Base-by-base conservation (phyloP, 1,140 invertebrate species). In the Atopsyche davidsoni region DNA sequence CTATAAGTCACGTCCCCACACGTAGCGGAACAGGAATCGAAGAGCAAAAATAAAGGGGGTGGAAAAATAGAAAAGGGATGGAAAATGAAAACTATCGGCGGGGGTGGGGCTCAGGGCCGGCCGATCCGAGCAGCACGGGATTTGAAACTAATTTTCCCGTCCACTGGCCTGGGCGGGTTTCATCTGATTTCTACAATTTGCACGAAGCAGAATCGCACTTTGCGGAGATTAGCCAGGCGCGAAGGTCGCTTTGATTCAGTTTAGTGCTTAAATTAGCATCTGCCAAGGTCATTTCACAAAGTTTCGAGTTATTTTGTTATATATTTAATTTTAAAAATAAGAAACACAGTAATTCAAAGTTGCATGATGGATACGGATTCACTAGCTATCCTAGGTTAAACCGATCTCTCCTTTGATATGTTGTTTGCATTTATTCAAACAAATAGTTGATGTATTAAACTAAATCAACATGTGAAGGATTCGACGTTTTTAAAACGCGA, bases 131-230 rank as follows among this genome's bases (percentile, higher is more conserved):
- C n/a, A 43, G 24, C n/a, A 24, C 13, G 22, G 38, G 35, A 46
- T 46, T 46, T 40, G 23, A 39, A 52, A 46, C 42, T 46, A 52
- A 52, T 46, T 52, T 46, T 52, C 42, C 31, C 43, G 42, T 52
- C 50, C 24, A 52, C 9, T 45, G 50, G 21, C 13, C 41, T 45
- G 34, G 22, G 31, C 34, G 28, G 40, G 35, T 48, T 41, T 48
- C 24, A 48, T 48, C 40, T 41, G 46, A 48, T 48, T 41, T 48
- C 19, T 21, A 48, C 46, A 48, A 48, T 48, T 48, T 48, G 36
- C 46, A 48, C 35, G 24, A 24, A 14, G 19, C 22, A 31, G 22
- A 31, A 24, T 41, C 18, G 46, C 22, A 18, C 35, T 41, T 48
- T 11, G 11, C 24, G 16, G 3, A 32, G 34, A 39, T 40, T 13